Evolutionary conservation across 92 coral and sea anemone genomes (phyloP).

Genomic region (Parazoanthus atlanticus): DNA sequence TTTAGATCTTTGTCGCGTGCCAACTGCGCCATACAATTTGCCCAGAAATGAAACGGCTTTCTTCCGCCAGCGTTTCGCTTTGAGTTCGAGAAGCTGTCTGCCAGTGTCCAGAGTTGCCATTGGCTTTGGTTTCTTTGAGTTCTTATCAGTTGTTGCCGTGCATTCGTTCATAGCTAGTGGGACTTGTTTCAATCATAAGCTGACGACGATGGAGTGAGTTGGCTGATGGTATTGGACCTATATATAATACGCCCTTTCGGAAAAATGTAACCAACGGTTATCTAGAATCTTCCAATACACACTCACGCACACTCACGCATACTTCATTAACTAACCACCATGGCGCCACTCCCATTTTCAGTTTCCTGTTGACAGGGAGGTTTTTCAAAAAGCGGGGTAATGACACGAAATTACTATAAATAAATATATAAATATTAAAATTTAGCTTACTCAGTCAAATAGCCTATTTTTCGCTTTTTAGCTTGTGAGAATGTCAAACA

Average conservation of each 20-base stretch:
- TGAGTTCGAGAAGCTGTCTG: background rate
- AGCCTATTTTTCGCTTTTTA: too few relatives aligned
- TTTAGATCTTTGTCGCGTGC: background rate
- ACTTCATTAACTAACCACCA: background rate
- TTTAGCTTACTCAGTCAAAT: too few relatives aligned
- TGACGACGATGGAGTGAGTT: background rate
- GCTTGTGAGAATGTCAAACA: too few relatives aligned
- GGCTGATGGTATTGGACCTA: background rate
- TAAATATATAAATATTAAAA: too few relatives aligned
- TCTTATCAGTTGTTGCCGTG: background rate
- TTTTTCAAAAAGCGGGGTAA: too few relatives aligned
- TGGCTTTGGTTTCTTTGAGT: background rate
- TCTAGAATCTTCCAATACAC: background rate
- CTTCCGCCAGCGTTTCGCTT: background rate
- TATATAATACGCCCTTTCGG: background rate
- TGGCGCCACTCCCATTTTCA: background rate
- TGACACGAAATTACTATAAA: too few relatives aligned
- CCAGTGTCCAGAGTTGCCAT: background rate
- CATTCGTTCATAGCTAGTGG: background rate
- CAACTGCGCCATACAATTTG: background rate
- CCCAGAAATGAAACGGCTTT: background rate
- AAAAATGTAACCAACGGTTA: background rate
- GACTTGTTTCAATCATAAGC: background rate
- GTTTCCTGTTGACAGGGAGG: background rate
- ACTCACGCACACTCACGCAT: background rate